Base-by-base conservation (phyloP, 23 tunicate species). In the Halocynthia roretzi region DNA sequence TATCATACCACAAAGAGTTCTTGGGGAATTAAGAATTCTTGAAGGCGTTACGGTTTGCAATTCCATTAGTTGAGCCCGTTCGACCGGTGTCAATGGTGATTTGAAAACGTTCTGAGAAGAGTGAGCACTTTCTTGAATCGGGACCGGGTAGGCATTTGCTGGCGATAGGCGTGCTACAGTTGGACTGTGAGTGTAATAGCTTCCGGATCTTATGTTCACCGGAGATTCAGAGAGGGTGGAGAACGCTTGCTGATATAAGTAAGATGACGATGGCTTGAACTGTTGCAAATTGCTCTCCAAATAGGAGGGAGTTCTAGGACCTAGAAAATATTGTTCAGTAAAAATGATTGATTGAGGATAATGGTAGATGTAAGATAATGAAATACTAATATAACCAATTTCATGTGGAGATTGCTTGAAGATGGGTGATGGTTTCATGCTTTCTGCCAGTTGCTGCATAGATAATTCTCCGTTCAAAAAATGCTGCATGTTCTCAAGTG, bases 31-130 rank as follows among this genome's bases (percentile, higher is more conserved):
- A 53, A 70, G 75, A 6, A 83, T 76, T 31, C 96, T 62, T 7
- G 89, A 83, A 21, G 96, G 96, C 8, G 96, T 89, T 5, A 89
- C 96, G 23, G 96, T 83, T 51, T 84, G 80, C 66, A 88, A 61
- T 11, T 83, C 86, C 80, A 81, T 88, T 21, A 88, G 80, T 19
- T 67, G 64, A 21, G 80, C 22, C 6, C 80, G 67, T 6, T 75
- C 74, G 12, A 71, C 40, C 8, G 70, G 10, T 21, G 65, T 53
- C 10, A 80, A 80, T 51, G 80, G 88, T 0, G 87, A 83, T 60
- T 81, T 76, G 51, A 68, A 72, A 31, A 31, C 44, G 44, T 31
- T 31, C 44, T 31, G 44, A 31, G 44, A 31, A 31, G 44, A 31
- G 44, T 31, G 44, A 31, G 44, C 44, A 31, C 44, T 31, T 31